These are phyloP conservation scores for Lampris incognitus DNA, from an alignment of 2,113 vertebrate genomes.

Conservation along the genomic window DNA sequence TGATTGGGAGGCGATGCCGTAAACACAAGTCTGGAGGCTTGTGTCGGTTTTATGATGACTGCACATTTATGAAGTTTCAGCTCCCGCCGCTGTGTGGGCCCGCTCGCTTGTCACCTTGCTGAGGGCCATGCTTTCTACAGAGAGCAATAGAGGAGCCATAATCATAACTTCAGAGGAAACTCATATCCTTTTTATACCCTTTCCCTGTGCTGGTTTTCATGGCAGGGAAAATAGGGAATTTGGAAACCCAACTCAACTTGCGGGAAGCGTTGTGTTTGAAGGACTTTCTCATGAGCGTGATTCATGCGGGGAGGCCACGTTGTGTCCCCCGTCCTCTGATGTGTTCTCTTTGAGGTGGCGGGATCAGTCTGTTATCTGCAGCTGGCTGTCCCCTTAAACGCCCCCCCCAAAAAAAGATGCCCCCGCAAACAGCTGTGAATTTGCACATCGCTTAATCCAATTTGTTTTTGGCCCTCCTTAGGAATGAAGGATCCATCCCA, in stretches of 20 bases:
- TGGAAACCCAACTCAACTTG: conserved; percentile 63
- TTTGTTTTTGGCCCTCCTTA: conserved; percentile 49
- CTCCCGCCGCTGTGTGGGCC: conserved; percentile 58
- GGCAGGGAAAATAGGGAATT: conserved; percentile 63
- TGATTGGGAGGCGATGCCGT: conserved; percentile 50
- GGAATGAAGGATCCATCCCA: conserved; percentile 43
- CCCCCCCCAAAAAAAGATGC: conserved; percentile 19
- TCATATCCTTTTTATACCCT: conserved; percentile 73
- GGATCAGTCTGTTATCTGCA: conserved; percentile 54
- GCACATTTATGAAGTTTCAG: conserved; percentile 73
- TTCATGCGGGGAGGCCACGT: conserved; percentile 21
- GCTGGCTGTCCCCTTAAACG: conserved; percentile 52
- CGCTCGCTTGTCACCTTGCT: conserved; percentile 71
- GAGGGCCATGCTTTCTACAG: conserved; percentile 63
- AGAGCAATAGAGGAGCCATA: conserved; percentile 71
- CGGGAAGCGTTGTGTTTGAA: conserved; percentile 56
- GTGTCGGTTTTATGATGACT: conserved; percentile 79
- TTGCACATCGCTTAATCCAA: conserved; percentile 68
- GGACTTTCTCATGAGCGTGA: conserved; percentile 33
- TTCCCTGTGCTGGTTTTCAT: conserved; percentile 69
- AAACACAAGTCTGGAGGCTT: conserved; percentile 66
- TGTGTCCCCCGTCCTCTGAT: conserved; percentile 32
- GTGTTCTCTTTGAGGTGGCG: conserved; percentile 69
- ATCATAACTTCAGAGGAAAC: conserved; percentile 75
- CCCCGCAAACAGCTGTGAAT: conserved; percentile 67